Evolutionary conservation across 2,888 invertebrate species (phyloP).

Genomic region (Eupithecia dodoneata): DNA sequence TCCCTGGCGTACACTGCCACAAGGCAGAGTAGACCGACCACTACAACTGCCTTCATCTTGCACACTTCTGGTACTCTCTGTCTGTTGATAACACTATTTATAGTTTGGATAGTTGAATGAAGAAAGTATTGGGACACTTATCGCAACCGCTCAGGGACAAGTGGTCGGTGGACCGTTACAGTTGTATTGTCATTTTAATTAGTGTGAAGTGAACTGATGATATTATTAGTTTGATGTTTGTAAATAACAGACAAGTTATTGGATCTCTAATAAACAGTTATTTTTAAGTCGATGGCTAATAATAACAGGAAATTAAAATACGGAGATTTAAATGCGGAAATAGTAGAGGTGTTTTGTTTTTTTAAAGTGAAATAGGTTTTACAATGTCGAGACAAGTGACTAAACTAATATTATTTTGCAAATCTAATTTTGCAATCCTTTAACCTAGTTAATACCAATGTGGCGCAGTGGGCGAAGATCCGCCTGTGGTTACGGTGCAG

Average conservation of each 20-base stretch:
- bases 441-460: too few relatives aligned
- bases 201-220: slow-evolving; percentile 28
- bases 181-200: slow-evolving; percentile 52
- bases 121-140: slow-evolving; percentile 73
- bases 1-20: slow-evolving; percentile 72
- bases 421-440: not conserved
- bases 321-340: not conserved
- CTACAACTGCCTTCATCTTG: slow-evolving; percentile 76
- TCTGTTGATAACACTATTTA: slow-evolving; percentile 68
- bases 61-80: slow-evolving; percentile 58
- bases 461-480: too few relatives aligned
- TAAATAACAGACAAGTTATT: slow-evolving; percentile 3
- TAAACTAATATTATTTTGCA: not conserved
- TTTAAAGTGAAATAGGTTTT: not conserved
- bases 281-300: not conserved
- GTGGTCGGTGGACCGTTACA: slow-evolving; percentile 70
- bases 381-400: not conserved
- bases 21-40: slow-evolving; percentile 71
- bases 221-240: slow-evolving; percentile 15
- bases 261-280: not conserved
- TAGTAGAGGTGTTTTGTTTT: not conserved
- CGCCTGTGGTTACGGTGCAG: too few relatives aligned
- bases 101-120: slow-evolving; percentile 67
- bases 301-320: not conserved
- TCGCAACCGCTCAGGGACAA: slow-evolving; percentile 72